Base-by-base conservation (phyloP, 2,888 invertebrate species). In the Monoplex corrugatus region DNA sequence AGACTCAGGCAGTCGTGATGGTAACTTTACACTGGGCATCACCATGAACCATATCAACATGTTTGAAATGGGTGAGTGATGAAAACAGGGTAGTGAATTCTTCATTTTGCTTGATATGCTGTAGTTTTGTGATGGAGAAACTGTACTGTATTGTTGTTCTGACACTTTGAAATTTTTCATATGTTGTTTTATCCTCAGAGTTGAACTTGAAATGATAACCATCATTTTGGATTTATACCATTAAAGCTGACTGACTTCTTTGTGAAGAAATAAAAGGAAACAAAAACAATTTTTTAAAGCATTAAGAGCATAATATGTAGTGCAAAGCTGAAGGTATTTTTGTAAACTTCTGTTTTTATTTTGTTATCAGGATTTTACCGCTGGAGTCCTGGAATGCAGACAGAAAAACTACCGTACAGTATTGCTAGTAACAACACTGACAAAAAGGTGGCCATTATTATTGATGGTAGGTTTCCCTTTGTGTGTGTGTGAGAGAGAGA, bases 351-450 rank as follows among this genome's bases (percentile, higher is more conserved):
- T 78, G 80, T 40, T 38, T 86, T 23, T 45, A 63, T 84, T 78
- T n/a, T 84, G 50, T 84, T 45, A 35, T 0, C 89, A 94, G 94
- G 94, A 57, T 90, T 90, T 45, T 92, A 93, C 85, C 89, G 89
- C 78, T 94, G 93, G 93, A 92, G 91, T n/a, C 94, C 93, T 38
- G 94, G 94, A 16, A 92, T 92, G 80, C 91, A 90, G 44, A 92
- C 93, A 28, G 93, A 93, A 16, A 92, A 91, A 38, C 50, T 88
- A 23, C 95, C 95, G 0, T 93, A 92, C 89, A 93, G 94, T n/a
- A 91, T 94, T n/a, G 89, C 94, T 89, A 91, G 92, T 90, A 92
- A 93, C 89, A 92, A 92, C 89, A 88, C 92, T 2, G 88, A 90
- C 35, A 91, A 92, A 68, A 90, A 89, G 85, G 91, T 94, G 72